Conservation (phyloP, 2,797 vertebrate genomes). For the Borostomias antarcticus region DNA sequence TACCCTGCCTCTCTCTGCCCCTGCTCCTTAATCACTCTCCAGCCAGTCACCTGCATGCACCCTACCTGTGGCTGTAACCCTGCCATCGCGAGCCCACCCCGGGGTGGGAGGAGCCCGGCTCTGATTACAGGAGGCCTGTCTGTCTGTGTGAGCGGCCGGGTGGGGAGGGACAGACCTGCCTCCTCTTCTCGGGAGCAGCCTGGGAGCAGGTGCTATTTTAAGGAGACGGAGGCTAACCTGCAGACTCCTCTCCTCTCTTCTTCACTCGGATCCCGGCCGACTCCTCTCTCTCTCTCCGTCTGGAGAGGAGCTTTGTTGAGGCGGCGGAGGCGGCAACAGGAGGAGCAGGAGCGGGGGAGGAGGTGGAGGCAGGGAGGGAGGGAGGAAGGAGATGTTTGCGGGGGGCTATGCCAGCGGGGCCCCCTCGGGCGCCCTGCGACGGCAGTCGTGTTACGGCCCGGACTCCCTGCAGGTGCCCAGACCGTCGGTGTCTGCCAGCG, state of each 20-base stretch:
- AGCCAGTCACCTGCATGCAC: conserved; percentile 70
- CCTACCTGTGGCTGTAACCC: conserved; percentile 63
- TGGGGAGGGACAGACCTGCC: conserved; percentile 38
- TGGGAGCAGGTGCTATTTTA: conserved; percentile 77
- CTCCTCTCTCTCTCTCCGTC: background rate
- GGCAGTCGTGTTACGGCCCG: conserved; percentile 72
- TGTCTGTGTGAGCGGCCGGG: conserved; percentile 27
- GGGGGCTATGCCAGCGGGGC: conserved; percentile 65
- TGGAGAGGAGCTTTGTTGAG: conserved; percentile 45
- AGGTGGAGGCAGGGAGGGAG: conserved; percentile 7
- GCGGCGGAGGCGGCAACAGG: conserved; percentile 25
- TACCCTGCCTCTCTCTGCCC: conserved; percentile 40
- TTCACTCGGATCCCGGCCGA: conserved; percentile 40
- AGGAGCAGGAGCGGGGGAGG: background rate
- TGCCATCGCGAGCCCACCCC: conserved; percentile 69
- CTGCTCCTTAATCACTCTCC: conserved; percentile 66
- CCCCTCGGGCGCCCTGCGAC: conserved; percentile 51
- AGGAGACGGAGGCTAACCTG: conserved; percentile 70
- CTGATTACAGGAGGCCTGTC: conserved; percentile 72
- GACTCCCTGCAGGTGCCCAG: conserved; percentile 80
- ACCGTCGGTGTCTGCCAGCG: conserved; percentile 65
- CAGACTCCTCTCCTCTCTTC: conserved; percentile 51
- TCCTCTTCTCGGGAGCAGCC: conserved; percentile 4
- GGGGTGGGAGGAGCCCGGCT: conserved; percentile 68
- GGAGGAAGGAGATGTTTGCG: conserved; percentile 70